Percentiles rank a stretch among this genome's conserved stretches.
These are phyloP conservation scores for Pygmarrhopalites habei DNA, from an alignment of 1,140 invertebrate species.

Conservation along the genomic window DNA sequence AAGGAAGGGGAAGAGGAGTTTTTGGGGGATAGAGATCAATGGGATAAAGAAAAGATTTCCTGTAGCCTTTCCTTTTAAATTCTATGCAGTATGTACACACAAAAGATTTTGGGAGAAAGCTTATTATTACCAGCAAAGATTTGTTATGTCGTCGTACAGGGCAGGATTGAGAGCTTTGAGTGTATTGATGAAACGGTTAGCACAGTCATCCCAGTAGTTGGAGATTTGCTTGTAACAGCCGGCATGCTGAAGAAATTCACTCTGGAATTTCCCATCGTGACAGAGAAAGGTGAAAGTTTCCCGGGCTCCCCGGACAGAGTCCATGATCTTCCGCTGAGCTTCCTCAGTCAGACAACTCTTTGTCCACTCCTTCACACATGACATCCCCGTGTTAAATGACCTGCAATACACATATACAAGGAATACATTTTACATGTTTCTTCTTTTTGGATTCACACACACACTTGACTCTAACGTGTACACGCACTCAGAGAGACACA, in stretches of 20 bases:
- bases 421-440: no score
- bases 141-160: background rate
- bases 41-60: no score
- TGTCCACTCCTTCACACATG: conserved; percentile 19
- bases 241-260: conserved; percentile 19
- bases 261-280: conserved; percentile 15
- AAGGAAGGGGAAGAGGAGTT: no score
- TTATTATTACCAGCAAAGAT: conserved; percentile 29
- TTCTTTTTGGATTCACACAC: no score
- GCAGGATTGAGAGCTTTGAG: conserved; percentile 7
- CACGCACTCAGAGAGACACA: no score
- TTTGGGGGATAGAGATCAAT: no score
- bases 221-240: conserved; percentile 26
- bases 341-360: conserved; percentile 15
- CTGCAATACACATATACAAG: no score
- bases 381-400: conserved; percentile 22
- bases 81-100: no score
- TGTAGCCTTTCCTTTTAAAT: no score
- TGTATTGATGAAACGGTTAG: conserved; percentile 17
- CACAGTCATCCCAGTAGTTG: conserved; percentile 24
- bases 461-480: no score
- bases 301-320: conserved; percentile 15
- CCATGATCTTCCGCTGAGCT: conserved; percentile 12
- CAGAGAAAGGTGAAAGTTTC: conserved; percentile 25
- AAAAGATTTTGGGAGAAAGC: no score